Base-by-base conservation (phyloP, 2,113 vertebrate species). In the Addax nasomaculatus region DNA sequence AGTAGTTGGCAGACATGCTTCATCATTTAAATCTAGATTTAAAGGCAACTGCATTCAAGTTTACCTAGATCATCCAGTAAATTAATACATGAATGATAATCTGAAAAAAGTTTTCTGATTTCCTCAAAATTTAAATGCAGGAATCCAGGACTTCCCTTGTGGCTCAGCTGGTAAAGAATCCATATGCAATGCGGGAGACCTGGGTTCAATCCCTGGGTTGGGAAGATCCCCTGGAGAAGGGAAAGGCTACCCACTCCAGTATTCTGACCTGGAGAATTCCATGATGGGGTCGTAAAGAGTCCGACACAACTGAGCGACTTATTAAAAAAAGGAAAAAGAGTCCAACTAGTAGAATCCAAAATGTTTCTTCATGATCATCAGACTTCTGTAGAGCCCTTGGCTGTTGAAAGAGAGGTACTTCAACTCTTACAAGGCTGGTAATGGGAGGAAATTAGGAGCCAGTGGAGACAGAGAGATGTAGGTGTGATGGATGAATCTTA, bases 41-140 rank as follows among this genome's bases (percentile, higher is more conserved):
- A 97, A 85, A 95, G 80, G 5, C 29, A 85, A 23, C 39, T 89
- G 14, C 12, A 13, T 76, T 90, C 23, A 93, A 27, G 14, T 73
- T 70, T 96, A 89, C 19, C n/a, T 89, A 30, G 30, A 45, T 76
- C 29, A 47, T 70, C 19, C 84, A 92, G 83, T 88, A 89, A 76
- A 93, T 47, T 90, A 49, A 97, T 81, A 96, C 78, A 95, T 1
- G 30, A 96, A 81, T 83, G 62, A 91, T 10, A 64, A 90, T 39
- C 29, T 67, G 89, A 76, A 88, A 62, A 70, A 60, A 67, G 2
- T 67, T 95, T 92, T 62, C 47, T 4, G 80, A 4, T 60, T 96
- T 93, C 58, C 64, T 81, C 89, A 96, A 93, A 64, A 73, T 94
- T 88, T 89, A 87, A 93, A 64, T 60, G n/a, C 16, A 51, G 7